These are phyloP conservation scores for Oscheius sp. DNA, from an alignment of 2,888 invertebrate species.

Conservation along the genomic window DNA sequence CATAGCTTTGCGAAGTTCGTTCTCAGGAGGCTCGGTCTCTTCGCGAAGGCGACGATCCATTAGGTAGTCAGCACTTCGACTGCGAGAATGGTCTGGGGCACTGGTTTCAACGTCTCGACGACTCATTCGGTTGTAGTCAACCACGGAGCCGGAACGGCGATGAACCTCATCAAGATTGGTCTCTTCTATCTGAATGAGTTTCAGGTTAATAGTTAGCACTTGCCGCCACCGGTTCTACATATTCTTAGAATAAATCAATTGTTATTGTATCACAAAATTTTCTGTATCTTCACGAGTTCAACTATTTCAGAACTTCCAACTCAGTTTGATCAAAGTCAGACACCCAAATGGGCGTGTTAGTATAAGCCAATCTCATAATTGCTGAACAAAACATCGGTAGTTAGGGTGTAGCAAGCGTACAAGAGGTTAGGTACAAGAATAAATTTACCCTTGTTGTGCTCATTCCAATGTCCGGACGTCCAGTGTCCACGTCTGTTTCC, in stretches of 20 bases:
- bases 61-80: conserved; percentile 72
- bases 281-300: not conserved
- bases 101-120: conserved; percentile 60
- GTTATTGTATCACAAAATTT: conserved; percentile 2
- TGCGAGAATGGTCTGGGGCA: conserved; percentile 64
- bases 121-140: conserved; percentile 60
- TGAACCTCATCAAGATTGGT: conserved; percentile 54
- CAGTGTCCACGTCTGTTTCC: conserved; percentile 63
- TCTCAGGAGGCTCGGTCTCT: conserved; percentile 71
- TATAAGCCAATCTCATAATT: too few relatives aligned
- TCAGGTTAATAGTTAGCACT: not conserved
- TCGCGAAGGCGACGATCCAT: conserved; percentile 72
- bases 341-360: too few relatives aligned
- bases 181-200: conserved; percentile 47
- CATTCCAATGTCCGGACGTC: conserved; percentile 40
- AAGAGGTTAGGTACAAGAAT: too few relatives aligned
- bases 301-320: too few relatives aligned
- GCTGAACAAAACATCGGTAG: not conserved
- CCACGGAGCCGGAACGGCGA: conserved; percentile 54
- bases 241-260: not conserved
- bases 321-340: too few relatives aligned
- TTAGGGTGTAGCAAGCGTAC: not conserved
- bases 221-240: not conserved
- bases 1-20: conserved; percentile 72
- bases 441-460: conserved; percentile 40